A percentile compares a stretch with the other conserved stretches of the same genome.
These are phyloP conservation scores for Drosophila lacertosa DNA, from an alignment of 1,140 invertebrate species.

Conservation along the genomic window DNA sequence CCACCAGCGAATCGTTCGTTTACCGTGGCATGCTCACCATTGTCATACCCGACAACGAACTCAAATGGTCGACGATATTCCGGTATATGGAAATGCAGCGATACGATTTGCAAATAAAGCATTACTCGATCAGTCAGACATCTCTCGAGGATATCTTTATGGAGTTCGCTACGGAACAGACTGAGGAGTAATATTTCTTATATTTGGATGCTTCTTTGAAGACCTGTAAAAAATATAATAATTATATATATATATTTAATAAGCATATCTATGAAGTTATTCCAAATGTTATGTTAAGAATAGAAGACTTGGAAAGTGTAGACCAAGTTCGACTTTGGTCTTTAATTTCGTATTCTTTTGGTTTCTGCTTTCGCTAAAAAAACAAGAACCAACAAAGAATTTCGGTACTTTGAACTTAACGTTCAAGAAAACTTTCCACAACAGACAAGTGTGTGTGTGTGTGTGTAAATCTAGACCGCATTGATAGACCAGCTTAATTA, in stretches of 20 bases:
- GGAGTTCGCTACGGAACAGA: conserved; percentile 21
- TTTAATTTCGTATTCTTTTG: conserved; percentile 17
- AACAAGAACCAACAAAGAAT: conserved; percentile 36
- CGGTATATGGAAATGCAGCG: conserved; percentile 43
- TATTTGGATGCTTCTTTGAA: neutral
- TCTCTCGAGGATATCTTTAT: conserved; percentile 61
- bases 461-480: neutral
- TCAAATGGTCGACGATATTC: conserved; percentile 49
- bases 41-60: conserved; percentile 25
- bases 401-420: conserved; percentile 58
- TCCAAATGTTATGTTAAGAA: neutral
- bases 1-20: conserved; percentile 26
- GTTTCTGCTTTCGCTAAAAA: conserved; percentile 50
- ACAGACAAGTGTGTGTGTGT: neutral
- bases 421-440: conserved; percentile 60
- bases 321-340: neutral
- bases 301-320: neutral
- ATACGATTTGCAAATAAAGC: conserved; percentile 23
- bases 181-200: neutral
- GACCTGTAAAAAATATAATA: no score
- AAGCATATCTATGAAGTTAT: no score
- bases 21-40: conserved; percentile 45
- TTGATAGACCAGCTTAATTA: conserved; percentile 40
- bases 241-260: no score
- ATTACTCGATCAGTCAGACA: conserved; percentile 54